These are phyloP conservation scores for Bovichtus variegatus DNA, from an alignment of 2,797 vertebrate genomes.

Conservation along the genomic window DNA sequence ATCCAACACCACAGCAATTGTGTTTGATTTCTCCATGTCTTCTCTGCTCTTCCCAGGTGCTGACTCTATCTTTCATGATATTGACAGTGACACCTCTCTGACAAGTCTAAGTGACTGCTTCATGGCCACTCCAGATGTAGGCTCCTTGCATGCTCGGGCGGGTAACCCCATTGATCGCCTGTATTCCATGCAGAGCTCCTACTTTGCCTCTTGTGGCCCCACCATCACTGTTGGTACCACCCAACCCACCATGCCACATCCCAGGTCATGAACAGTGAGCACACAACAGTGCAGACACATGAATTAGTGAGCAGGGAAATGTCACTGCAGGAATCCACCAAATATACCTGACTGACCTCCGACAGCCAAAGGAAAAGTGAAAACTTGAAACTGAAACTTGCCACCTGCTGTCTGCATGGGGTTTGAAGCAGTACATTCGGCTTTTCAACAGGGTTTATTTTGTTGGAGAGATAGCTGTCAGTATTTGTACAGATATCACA, in stretches of 20 bases:
- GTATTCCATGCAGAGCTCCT: slow-evolving; percentile 97
- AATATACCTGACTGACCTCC: slow-evolving; percentile 40
- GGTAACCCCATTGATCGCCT: slow-evolving; percentile 94
- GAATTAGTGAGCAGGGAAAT: not conserved
- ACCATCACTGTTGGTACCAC: not conserved
- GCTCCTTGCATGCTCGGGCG: slow-evolving; percentile 88
- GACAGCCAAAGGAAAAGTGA: slow-evolving; percentile 34
- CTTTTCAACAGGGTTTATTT: not conserved
- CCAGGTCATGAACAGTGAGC: not conserved
- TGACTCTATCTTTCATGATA: slow-evolving; percentile 93
- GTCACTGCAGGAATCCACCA: slow-evolving; percentile 18
- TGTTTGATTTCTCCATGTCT: not conserved
- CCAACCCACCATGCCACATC: not conserved
- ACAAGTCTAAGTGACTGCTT: slow-evolving; percentile 96
- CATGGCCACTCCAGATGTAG: slow-evolving; percentile 86
- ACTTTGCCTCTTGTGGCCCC: slow-evolving; percentile 93
- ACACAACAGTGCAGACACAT: slow-evolving; percentile 61
- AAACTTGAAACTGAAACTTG: slow-evolving; percentile 10
- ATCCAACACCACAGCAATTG: not conserved
- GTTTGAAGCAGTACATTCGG: not conserved
- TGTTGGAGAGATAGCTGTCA: slow-evolving; percentile 2
- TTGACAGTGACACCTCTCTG: slow-evolving; percentile 94
- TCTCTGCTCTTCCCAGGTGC: slow-evolving; percentile 81
- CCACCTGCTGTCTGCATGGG: not conserved
- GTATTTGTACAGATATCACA: slow-evolving; percentile 39